Percentiles rank a stretch among this genome's conserved stretches.
phyloP scores from a whole-genome alignment of 2,888 invertebrate species.

The Odontomyia ornata region DNA sequence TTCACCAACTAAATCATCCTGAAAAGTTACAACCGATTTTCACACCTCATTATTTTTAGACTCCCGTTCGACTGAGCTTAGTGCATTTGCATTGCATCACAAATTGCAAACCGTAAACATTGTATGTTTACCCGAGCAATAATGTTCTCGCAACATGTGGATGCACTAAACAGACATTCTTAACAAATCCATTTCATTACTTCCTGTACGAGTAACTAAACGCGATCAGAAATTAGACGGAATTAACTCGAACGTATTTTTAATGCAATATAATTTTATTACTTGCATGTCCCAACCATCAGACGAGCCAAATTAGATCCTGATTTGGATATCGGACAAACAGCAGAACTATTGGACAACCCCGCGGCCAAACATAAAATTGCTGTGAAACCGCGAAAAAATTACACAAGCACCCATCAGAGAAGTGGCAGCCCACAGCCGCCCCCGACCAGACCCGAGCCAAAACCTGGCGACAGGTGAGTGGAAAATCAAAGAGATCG shows the following conservation, averaged over 20 bases:
- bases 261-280: not conserved
- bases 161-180: too few relatives aligned
- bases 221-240: too few relatives aligned
- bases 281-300: slow-evolving; percentile 50
- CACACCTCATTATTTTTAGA: not conserved
- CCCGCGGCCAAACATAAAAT: slow-evolving; percentile 80
- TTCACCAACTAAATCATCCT: too few relatives aligned
- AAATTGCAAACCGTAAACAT: too few relatives aligned
- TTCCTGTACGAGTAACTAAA: too few relatives aligned
- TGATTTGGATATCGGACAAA: slow-evolving; percentile 69
- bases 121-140: too few relatives aligned
- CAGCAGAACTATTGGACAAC: slow-evolving; percentile 72
- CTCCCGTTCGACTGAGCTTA: not conserved
- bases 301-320: slow-evolving; percentile 70
- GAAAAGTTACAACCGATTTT: not conserved
- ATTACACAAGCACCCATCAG: slow-evolving; percentile 66
- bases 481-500: not conserved
- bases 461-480: slow-evolving; percentile 52
- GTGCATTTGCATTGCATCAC: not conserved
- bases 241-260: not conserved
- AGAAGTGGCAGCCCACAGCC: slow-evolving; percentile 48
- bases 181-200: too few relatives aligned
- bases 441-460: slow-evolving; percentile 36
- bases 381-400: slow-evolving; percentile 76
- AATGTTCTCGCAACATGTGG: too few relatives aligned